Conservation (phyloP, 2,888 invertebrate species). For the Prosapia bicincta region DNA sequence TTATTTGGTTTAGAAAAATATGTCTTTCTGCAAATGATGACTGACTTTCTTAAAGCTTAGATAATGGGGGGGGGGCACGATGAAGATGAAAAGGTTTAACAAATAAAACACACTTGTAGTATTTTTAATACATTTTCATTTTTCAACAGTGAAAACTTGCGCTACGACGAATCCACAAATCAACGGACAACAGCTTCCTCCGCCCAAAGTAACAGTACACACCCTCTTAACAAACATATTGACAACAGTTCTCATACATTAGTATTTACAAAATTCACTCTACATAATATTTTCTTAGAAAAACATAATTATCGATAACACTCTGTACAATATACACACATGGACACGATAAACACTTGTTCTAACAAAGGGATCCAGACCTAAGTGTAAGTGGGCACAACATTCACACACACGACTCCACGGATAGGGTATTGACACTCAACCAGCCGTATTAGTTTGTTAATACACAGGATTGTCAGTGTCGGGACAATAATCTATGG, state of each 20-base stretch:
- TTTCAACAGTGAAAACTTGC: constrained; percentile 26
- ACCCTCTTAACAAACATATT: constrained; percentile 20
- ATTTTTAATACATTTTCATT: not conserved
- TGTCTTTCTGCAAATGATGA: too few species aligned
- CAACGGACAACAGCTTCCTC: too few species aligned
- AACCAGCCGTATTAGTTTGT: not conserved
- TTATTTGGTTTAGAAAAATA: too few species aligned
- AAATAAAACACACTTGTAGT: not conserved
- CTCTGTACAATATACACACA: constrained; percentile 33
- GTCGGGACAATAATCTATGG: not conserved
- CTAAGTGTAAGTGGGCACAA: not conserved
- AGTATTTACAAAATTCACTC: constrained; percentile 31
- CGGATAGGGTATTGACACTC: too few species aligned
- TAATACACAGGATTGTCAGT: not conserved
- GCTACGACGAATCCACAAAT: constrained; percentile 20
- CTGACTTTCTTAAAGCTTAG: too few species aligned
- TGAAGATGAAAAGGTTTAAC: not conserved
- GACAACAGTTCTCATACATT: not conserved
- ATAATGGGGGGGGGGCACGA: too few species aligned
- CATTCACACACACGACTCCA: not conserved
- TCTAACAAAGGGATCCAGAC: constrained; percentile 18
- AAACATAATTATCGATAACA: constrained; percentile 27
- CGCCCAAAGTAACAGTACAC: constrained; percentile 4
- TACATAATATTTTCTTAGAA: constrained; percentile 29
- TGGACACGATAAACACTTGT: constrained; percentile 25